Percentiles rank a stretch among this genome's conserved stretches.
Conservation (phyloP, 2,888 invertebrate species). For the Nomada goodeniana region DNA sequence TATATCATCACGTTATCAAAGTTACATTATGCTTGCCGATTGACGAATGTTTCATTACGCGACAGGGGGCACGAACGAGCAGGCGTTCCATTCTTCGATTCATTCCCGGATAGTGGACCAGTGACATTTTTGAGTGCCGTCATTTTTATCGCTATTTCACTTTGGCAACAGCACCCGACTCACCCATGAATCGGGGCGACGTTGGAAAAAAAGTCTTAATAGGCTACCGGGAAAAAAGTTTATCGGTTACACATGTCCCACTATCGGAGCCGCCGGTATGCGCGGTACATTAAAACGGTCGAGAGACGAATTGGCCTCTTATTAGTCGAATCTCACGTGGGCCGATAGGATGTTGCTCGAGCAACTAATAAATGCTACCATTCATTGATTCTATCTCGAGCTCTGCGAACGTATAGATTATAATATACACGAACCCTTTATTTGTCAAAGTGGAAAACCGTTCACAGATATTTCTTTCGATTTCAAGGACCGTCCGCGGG, state of each 20-base stretch:
- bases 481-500: neutral
- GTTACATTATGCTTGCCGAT: neutral
- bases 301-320: slow-evolving; percentile 45
- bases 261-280: slow-evolving; percentile 29
- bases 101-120: neutral
- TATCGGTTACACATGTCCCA: slow-evolving; percentile 15
- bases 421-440: neutral
- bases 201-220: slow-evolving; percentile 22
- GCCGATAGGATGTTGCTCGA: neutral
- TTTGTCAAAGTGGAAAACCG: neutral
- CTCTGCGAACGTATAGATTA: neutral
- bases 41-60: slow-evolving; percentile 25
- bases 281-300: slow-evolving; percentile 32
- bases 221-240: slow-evolving; percentile 11
- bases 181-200: slow-evolving; percentile 4
- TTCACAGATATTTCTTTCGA: too few relatives aligned
- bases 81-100: neutral
- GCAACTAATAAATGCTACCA: neutral
- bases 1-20: neutral
- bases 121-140: neutral
- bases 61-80: neutral
- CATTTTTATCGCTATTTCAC: neutral
- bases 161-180: neutral
- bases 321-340: slow-evolving; percentile 25
- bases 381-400: neutral